phyloP scores from a whole-genome alignment of 2,113 vertebrate species.

The Dromiciops gliroides region DNA sequence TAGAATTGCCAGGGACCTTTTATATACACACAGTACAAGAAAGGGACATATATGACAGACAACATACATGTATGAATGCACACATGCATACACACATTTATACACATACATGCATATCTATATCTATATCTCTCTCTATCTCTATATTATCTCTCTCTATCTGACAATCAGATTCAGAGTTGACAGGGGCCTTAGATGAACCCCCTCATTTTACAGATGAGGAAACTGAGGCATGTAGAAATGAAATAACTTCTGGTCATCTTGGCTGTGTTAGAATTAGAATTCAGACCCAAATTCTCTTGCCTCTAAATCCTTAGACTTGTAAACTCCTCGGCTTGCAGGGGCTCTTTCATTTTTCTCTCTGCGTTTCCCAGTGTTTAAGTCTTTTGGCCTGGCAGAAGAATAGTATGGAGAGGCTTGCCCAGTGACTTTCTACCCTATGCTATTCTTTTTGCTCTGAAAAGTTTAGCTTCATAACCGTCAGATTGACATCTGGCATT shows the following conservation, averaged over 20 bases:
- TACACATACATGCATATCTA: too few species aligned
- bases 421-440: conserved; percentile 38
- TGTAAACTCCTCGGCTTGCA: not conserved
- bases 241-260: not conserved
- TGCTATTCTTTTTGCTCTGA: conserved; percentile 49
- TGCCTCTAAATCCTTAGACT: not conserved
- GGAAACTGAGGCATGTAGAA: not conserved
- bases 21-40: too few species aligned
- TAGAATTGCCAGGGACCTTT: too few species aligned
- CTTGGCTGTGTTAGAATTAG: not conserved
- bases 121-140: too few species aligned
- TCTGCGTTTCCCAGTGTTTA: conserved; percentile 6
- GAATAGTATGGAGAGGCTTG: conserved; percentile 34
- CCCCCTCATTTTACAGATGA: not conserved
- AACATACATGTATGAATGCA: too few species aligned
- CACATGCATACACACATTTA: too few species aligned
- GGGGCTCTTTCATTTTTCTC: not conserved
- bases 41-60: too few species aligned
- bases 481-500: conserved; percentile 65
- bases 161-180: not conserved
- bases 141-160: too few species aligned
- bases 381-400: conserved; percentile 47
- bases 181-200: not conserved
- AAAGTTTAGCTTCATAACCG: conserved; percentile 69
- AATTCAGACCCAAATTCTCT: not conserved